These are phyloP conservation scores for Chauna torquata DNA, from an alignment of 2,113 vertebrate genomes.

Conservation along the genomic window DNA sequence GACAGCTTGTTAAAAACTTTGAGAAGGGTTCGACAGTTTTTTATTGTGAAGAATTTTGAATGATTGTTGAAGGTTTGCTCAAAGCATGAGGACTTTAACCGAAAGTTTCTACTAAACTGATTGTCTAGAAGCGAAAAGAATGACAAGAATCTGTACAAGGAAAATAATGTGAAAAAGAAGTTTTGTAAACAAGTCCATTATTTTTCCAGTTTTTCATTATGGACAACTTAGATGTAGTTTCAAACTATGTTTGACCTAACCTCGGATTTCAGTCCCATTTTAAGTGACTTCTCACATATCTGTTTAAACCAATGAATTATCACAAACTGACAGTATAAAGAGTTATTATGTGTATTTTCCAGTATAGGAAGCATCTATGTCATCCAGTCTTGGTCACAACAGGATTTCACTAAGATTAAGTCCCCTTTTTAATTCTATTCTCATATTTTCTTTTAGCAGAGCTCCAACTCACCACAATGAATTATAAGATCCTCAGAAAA, in stretches of 20 bases:
- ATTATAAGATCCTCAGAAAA: background rate
- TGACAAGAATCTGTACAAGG: background rate
- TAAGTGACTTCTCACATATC: background rate
- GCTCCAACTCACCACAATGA: background rate
- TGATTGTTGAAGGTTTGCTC: background rate
- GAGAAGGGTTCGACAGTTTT: conserved; percentile 1
- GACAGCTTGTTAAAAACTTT: conserved; percentile 34
- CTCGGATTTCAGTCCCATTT: background rate
- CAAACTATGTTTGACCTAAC: background rate
- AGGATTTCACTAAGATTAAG: background rate
- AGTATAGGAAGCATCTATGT: background rate
- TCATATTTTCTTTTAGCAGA: background rate
- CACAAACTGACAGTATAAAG: background rate
- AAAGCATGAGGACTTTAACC: background rate
- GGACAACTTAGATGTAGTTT: background rate
- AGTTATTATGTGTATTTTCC: background rate
- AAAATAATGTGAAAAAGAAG: background rate
- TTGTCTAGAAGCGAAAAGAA: background rate
- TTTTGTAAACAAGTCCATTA: background rate
- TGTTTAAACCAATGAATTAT: background rate
- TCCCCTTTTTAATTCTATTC: background rate
- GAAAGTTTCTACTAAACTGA: background rate
- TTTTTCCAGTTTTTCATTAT: background rate
- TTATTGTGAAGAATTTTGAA: conserved; percentile 22
- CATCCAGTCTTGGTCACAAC: background rate